Percentiles rank a stretch among this genome's conserved stretches.
These are phyloP conservation scores for Brenthis ino DNA, from an alignment of 2,888 invertebrate species.

Conservation along the genomic window DNA sequence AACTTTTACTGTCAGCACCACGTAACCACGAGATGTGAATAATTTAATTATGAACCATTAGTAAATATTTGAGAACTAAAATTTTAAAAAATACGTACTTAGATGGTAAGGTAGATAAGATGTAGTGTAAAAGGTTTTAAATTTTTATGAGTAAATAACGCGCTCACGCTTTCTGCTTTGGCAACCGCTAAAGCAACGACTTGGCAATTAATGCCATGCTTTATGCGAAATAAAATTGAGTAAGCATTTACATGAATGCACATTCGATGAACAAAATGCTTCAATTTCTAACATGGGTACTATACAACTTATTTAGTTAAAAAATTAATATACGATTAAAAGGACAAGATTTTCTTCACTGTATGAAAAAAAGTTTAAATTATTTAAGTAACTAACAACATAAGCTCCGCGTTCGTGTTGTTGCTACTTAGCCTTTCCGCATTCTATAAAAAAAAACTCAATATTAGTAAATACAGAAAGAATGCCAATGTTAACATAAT, in stretches of 20 bases:
- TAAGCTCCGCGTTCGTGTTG: neutral
- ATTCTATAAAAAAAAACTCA: neutral
- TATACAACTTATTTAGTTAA: neutral
- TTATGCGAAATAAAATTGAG: constrained; percentile 58
- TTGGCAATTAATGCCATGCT: constrained; percentile 59
- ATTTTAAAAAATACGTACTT: constrained; percentile 20
- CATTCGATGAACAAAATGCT: constrained; percentile 4
- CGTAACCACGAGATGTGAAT: constrained; percentile 24
- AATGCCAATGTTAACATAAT: neutral
- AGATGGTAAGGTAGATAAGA: constrained; percentile 24
- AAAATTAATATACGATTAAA: neutral
- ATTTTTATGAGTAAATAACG: constrained; percentile 42
- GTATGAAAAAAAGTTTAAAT: no score
- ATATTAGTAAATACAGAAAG: constrained; percentile 3
- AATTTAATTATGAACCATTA: constrained; percentile 20
- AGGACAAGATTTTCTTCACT: no score
- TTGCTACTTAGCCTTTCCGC: neutral
- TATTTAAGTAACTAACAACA: neutral
- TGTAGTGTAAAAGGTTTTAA: constrained; percentile 36
- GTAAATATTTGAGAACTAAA: constrained; percentile 14
- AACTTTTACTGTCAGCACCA: constrained; percentile 31
- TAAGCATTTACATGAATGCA: constrained; percentile 49
- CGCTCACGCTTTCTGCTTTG: constrained; percentile 69
- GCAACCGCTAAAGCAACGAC: constrained; percentile 45
- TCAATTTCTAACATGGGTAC: neutral